Conservation (phyloP, 2,888 invertebrate species). For the Arge pagana region DNA sequence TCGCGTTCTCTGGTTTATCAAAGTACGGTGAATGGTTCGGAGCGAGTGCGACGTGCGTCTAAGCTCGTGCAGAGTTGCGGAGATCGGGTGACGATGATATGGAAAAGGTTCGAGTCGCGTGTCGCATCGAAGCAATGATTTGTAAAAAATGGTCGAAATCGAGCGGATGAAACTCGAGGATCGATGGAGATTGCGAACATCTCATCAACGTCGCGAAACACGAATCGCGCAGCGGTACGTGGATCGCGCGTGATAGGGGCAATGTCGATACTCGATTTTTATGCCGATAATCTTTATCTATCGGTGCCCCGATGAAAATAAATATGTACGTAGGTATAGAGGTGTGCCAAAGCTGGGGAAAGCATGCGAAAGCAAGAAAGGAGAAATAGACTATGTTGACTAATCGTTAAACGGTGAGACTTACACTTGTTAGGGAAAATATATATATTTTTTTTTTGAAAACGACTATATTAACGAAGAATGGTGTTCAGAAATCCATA, state of each 20-base stretch:
- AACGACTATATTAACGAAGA: constrained; percentile 21
- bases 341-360: constrained; percentile 5
- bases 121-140: too few relatives aligned
- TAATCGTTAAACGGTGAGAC: constrained; percentile 15
- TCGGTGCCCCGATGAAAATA: constrained; percentile 27
- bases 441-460: constrained; percentile 6
- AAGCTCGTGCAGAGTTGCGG: too few relatives aligned
- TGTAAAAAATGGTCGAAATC: constrained; percentile 1
- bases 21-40: too few relatives aligned
- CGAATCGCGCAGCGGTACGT: too few relatives aligned
- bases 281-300: too few relatives aligned
- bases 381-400: constrained; percentile 6
- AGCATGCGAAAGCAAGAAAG: constrained; percentile 8
- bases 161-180: not conserved
- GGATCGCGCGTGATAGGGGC: too few relatives aligned
- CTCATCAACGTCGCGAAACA: constrained; percentile 3
- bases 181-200: not conserved
- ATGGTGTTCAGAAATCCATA: constrained; percentile 58
- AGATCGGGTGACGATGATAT: too few relatives aligned
- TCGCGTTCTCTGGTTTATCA: too few relatives aligned
- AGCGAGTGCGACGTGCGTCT: too few relatives aligned
- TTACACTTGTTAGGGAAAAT: constrained; percentile 12
- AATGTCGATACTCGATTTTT: too few relatives aligned
- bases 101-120: too few relatives aligned
- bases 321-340: not conserved